Base-by-base conservation (phyloP, 1,140 invertebrate species). In the Metopolophium dirhodum region DNA sequence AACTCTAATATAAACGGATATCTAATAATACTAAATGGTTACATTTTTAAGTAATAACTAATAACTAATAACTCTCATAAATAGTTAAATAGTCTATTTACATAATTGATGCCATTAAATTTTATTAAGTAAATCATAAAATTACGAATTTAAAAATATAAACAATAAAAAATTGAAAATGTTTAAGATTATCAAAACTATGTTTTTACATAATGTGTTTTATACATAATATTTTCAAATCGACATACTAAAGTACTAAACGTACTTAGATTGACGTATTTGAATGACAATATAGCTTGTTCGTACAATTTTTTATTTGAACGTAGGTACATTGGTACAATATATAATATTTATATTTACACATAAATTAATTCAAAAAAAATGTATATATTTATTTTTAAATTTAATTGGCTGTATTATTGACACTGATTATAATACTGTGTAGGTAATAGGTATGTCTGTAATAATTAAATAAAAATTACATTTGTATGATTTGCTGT, bases 1-100 rank as follows among this genome's bases (percentile, higher is more conserved):
- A 37, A 89, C 35, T 54, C n/a, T 89, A 54, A 89, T 51, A 54
- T 54, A 47, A 89, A 51, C 87, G 87, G 23, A 86, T 86, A 83
- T 86, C 37, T 41, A 49, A 87, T 87, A 51, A 49, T 85, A 85
- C 22, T 85, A 85, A 41, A 85, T 41, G 45, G 22, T 85, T 41
- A 37, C 23, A 45, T 45, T 85, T 26, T 82, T 26, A 41, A 41
- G n/a, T n/a, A n/a, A n/a, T 37, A 37, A 37, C 20, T 26, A 85
- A 37, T 45, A 85, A 85, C 9, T 37, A 7, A 37, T 45, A 85
- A 85, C 23, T 37, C 8, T 37, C 77, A 82, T 82, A n/a, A 82
- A 82, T 22, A 82, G 18, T 35, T 37, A 35, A 35, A 35, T 82
- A 22, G 6, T 82, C 77, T 20, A 35, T 37, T 82, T 37, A 82